A percentile compares a stretch with the other conserved stretches of the same genome.
Evolutionary conservation across 2,113 vertebrate genomes (phyloP).

Genomic region (Conger conger): DNA sequence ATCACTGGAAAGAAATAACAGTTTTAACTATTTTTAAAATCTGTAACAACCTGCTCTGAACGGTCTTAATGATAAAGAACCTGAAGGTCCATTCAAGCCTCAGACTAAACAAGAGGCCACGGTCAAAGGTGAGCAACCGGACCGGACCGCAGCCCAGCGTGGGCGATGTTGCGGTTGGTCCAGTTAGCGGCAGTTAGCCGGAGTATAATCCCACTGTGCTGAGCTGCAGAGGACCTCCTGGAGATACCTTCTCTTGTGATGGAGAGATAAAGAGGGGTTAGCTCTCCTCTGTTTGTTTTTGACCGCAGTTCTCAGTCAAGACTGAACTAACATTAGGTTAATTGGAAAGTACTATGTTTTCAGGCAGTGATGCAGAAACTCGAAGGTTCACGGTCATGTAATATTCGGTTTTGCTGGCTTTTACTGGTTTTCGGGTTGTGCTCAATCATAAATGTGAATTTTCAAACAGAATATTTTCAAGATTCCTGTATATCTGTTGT

Average conservation of each 20-base stretch:
- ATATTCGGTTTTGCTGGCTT: not conserved
- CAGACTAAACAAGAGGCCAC: constrained; percentile 32
- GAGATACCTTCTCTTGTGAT: not conserved
- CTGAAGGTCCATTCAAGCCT: constrained; percentile 9
- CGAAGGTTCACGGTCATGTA: not conserved
- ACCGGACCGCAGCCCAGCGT: not conserved
- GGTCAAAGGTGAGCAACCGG: not conserved
- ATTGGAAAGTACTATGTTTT: constrained; percentile 1
- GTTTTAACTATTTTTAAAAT: constrained; percentile 18
- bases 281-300: constrained; percentile 5
- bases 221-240: constrained; percentile 8
- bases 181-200: not conserved
- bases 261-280: constrained; percentile 14
- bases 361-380: not conserved
- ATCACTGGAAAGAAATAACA: constrained; percentile 3
- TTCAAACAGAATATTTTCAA: not conserved
- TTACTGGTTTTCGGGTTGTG: too few species aligned
- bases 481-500: not conserved
- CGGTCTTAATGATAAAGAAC: constrained; percentile 28
- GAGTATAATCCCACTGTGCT: not conserved
- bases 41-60: constrained; percentile 27
- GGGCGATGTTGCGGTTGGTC: not conserved
- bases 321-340: not conserved
- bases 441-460: not conserved
- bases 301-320: constrained; percentile 1